Evolutionary conservation across 2,888 invertebrate genomes (phyloP), one percentile per base, ranked within the genome.

Genomic region (Uloborus plumipes): DNA sequence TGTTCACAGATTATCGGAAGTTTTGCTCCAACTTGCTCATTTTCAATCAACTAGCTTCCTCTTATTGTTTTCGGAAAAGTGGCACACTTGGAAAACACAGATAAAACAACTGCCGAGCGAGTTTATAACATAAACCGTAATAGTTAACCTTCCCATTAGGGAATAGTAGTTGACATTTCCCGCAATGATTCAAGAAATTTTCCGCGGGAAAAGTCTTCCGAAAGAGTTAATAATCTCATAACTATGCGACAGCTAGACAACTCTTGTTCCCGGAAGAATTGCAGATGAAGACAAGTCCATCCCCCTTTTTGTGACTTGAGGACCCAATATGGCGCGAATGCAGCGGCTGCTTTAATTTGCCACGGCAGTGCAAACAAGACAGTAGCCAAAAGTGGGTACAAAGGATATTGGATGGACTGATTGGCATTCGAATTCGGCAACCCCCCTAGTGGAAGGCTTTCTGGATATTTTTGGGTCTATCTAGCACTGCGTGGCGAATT

Each of bases 341-440:
- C 69, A 75, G 64, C 58, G 80, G 64, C 80, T 75, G 74, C 58
- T 70, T 74, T 70, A 75, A 80, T 80, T 80, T 74, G 80, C 55
- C 49, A 70, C 58, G 74, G 58, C 31, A 50, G 58, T 20, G 69
- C 74, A 75, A 80, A 81, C 73, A 81, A 74, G 70, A 50, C 39
- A 26, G 31, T n/a, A 39, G 61, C 65, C 65, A 79, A 72, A 66
- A 59, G 49, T 59, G 64, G 69, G 39, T 51, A 75, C 80, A 81
- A 74, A 75, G 80, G 80, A 70, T 75, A 73, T 73, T 73, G 59
- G 59, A 9, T 26, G 18, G 47, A 11, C n/a, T 65, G 59, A 72
- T 72, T 20, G 66, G 72, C 58, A 66, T 53, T 59, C 31, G 53
- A 50, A 20, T 51, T 50, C 20, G 64, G 50, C 20, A 64, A 15